Conservation (phyloP, 2,797 vertebrate genomes). For the Dendrocincla tyrannina region DNA sequence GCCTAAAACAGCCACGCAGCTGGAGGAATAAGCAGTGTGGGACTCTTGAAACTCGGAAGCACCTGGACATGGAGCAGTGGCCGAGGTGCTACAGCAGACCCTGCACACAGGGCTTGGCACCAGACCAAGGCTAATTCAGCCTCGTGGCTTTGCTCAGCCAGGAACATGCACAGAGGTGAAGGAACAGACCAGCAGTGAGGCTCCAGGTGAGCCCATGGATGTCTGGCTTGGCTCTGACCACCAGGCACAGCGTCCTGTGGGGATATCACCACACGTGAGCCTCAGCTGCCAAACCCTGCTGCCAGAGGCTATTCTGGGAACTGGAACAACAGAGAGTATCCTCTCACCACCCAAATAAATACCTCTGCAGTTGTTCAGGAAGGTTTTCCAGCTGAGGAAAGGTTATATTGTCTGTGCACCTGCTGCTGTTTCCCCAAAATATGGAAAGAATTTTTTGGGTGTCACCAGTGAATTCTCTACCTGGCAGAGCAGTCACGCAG, state of each 20-base stretch:
- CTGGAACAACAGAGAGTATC: constrained; percentile 3
- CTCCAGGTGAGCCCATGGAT: neutral
- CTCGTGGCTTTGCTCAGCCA: neutral
- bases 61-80: accelerated
- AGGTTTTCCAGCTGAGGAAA: constrained; percentile 20
- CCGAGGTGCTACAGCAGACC: too few relatives aligned
- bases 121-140: neutral
- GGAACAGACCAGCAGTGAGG: neutral
- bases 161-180: neutral
- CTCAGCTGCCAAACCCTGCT: neutral
- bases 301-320: constrained; percentile 36
- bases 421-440: neutral
- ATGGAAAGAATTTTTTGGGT: neutral
- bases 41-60: neutral
- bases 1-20: constrained; percentile 70
- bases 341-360: neutral
- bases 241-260: neutral
- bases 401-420: neutral
- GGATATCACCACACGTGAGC: neutral
- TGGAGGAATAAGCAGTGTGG: accelerated
- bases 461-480: neutral
- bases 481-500: neutral
- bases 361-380: neutral
- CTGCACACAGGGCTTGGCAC: accelerated
- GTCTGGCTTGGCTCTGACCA: neutral